A percentile compares a stretch with the other conserved stretches of the same genome.
Conservation (phyloP, 2,113 vertebrate genomes). For the Bos javanicus region DNA sequence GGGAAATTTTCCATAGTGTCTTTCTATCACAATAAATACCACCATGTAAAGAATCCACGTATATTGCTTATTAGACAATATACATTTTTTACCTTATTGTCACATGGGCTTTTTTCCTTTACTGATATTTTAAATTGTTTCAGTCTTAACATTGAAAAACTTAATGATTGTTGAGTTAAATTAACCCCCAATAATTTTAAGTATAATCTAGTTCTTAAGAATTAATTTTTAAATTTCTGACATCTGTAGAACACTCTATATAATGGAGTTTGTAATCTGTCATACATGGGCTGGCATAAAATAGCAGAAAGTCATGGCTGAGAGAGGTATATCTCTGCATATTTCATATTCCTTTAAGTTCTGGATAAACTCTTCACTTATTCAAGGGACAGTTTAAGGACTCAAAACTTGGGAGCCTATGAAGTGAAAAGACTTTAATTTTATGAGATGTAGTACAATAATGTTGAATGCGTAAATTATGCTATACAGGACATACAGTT, state of each 20-base stretch:
- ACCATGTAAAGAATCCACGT: not conserved
- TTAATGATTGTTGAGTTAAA: not conserved
- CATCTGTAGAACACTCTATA: not conserved
- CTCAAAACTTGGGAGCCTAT: not conserved
- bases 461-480: not conserved
- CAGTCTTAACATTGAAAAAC: not conserved
- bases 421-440: not conserved
- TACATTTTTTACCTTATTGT: not conserved
- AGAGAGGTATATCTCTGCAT: not conserved
- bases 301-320: not conserved
- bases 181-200: not conserved
- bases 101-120: not conserved
- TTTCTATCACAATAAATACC: not conserved
- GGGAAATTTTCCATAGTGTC: not conserved
- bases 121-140: constrained; percentile 6
- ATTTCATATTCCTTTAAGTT: not conserved
- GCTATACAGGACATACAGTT: not conserved
- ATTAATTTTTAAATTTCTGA: not conserved
- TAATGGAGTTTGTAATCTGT: not conserved
- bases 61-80: not conserved
- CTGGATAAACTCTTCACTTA: not conserved
- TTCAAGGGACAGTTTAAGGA: not conserved
- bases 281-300: not conserved
- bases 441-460: not conserved
- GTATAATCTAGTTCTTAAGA: not conserved